Evolutionary conservation across 2,113 vertebrate species (phyloP).

Genomic region (Microtus pennsylvanicus): DNA sequence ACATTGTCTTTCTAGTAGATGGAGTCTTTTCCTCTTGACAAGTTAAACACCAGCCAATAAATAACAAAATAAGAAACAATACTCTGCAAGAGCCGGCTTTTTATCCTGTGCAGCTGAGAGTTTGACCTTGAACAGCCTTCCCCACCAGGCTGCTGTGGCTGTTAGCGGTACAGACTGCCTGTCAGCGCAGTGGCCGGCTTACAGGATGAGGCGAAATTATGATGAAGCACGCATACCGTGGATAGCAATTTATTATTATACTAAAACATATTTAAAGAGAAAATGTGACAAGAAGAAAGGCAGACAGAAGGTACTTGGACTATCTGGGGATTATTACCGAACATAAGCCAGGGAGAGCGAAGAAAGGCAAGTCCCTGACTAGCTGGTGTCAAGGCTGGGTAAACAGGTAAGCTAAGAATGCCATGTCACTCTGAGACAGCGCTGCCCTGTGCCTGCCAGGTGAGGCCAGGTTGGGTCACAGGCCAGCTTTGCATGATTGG

Average conservation of each 20-base stretch:
- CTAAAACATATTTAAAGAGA: slow-evolving; percentile 30
- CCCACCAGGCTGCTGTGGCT: background rate
- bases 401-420: background rate
- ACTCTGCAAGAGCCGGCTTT: background rate
- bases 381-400: background rate
- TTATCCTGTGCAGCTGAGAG: background rate
- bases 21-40: background rate
- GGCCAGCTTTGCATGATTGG: background rate
- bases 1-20: slow-evolving; percentile 44
- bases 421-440: rapidly evolving
- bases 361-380: background rate
- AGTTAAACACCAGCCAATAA: background rate
- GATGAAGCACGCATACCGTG: background rate
- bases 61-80: background rate
- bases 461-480: background rate
- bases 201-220: slow-evolving; percentile 60
- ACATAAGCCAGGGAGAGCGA: slow-evolving; percentile 1
- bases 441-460: background rate
- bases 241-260: slow-evolving; percentile 61
- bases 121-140: slow-evolving; percentile 61
- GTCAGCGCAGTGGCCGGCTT: background rate
- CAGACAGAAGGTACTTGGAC: slow-evolving; percentile 42
- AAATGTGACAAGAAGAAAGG: slow-evolving; percentile 22
- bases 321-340: background rate
- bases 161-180: background rate